These are phyloP conservation scores for Ictalurus furcatus DNA, from an alignment of 2,113 vertebrate genomes.

Conservation along the genomic window DNA sequence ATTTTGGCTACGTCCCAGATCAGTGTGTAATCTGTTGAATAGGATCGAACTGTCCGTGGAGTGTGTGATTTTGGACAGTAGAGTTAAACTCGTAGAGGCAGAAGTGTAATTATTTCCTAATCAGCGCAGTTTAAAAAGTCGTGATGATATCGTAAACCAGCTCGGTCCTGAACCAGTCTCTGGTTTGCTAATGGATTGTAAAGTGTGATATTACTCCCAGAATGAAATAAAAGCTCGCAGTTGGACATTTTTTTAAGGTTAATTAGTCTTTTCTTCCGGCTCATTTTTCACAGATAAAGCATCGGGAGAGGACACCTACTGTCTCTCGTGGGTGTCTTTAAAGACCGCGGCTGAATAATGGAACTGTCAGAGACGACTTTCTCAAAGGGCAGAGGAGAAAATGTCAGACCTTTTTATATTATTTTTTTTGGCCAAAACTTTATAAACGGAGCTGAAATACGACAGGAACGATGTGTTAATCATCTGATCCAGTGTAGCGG, in stretches of 20 bases:
- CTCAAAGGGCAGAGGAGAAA: conserved; percentile 42
- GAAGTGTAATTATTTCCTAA: neutral
- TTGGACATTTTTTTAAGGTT: conserved; percentile 19
- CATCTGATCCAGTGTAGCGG: no score
- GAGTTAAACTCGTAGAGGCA: neutral
- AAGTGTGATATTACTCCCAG: conserved; percentile 5
- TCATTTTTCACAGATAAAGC: conserved; percentile 30
- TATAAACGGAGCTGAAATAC: neutral
- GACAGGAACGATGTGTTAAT: neutral
- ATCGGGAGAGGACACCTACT: conserved; percentile 6
- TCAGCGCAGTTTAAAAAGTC: neutral
- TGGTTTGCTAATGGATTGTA: neutral
- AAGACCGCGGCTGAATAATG: conserved; percentile 29
- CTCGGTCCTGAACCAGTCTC: neutral
- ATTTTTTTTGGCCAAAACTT: neutral
- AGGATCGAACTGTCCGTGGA: neutral
- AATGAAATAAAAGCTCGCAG: conserved; percentile 6
- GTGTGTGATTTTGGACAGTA: neutral
- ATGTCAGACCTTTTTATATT: neutral
- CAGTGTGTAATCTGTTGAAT: neutral
- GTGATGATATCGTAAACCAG: neutral
- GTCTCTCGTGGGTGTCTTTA: conserved; percentile 40
- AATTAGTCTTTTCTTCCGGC: conserved; percentile 38
- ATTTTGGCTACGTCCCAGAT: neutral
- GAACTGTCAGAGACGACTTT: conserved; percentile 40